Evolutionary conservation across 1,140 invertebrate genomes (phyloP), one percentile per base, ranked within the genome.

Genomic region (Vanessa tameamea): DNA sequence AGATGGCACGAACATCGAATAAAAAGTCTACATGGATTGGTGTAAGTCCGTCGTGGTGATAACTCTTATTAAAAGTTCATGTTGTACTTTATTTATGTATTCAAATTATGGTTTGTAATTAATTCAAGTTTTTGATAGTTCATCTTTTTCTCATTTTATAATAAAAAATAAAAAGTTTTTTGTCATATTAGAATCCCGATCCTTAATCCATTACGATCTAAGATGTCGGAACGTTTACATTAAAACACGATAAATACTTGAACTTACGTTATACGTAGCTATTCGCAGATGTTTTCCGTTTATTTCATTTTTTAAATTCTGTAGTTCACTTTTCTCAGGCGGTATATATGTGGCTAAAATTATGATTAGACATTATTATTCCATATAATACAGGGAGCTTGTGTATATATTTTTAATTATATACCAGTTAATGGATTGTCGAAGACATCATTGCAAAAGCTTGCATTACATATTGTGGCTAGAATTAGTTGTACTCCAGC

Each of bases 271-370:
- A 57, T 82, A 87, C 8, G 89, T 91, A 2, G 72, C 88, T 69
- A 92, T 85, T 80, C 82, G 87, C 0, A 92, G 74, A 80, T 87
- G 82, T 75, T 86, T 90, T 0, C 89, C 89, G 68, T 92, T 92
- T 8, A 91, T 48, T 20, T 86, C 76, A 1, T 86, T 77, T 47
- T 71, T 75, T 67, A 90, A 75, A 23, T 37, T 47, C 31, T 68
- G 64, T 7, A 76, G 69, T 66, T 79, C 78, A 61, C 73, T 76
- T 77, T 85, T 74, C 20, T 69, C 77, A 14, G 63, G 64, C 14
- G 79, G 72, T 16, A 82, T 15, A 68, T 75, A 76, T 4, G 68
- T 15, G 71, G 83, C 85, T 83, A 75, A 51, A 76, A 68, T 61
- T 26, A 78, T 50, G 48, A 26, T 71, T 71, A 71, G 70, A 31